Evolutionary conservation across 2,113 vertebrate species (phyloP).

Genomic region (Scopus umbretta): DNA sequence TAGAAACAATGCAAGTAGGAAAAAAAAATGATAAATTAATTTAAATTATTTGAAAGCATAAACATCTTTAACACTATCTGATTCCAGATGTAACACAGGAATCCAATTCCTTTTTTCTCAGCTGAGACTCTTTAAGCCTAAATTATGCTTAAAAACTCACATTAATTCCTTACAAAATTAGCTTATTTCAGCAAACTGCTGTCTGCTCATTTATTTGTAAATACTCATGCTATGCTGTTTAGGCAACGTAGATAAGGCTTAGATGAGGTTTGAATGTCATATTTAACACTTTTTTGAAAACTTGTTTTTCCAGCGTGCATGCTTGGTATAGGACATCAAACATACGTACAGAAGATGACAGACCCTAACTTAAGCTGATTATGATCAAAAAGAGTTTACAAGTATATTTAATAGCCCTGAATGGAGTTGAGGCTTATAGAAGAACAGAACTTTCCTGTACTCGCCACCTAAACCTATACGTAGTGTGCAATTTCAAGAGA

Average conservation of each 20-base stretch:
- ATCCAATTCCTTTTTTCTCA: not conserved
- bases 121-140: not conserved
- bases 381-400: not conserved
- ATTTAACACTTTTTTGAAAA: too few relatives aligned
- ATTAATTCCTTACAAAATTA: too few relatives aligned
- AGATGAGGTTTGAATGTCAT: too few relatives aligned
- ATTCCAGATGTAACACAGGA: not conserved
- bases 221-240: too few relatives aligned
- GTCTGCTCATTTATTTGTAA: too few relatives aligned
- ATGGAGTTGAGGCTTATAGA: not conserved
- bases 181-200: too few relatives aligned
- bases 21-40: not conserved
- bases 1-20: not conserved
- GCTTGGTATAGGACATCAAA: not conserved
- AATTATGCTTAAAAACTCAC: too few relatives aligned
- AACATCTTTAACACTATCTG: not conserved
- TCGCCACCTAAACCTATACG: not conserved
- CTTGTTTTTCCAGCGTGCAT: too few relatives aligned
- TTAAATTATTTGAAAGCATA: not conserved
- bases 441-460: not conserved
- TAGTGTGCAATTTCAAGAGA: not conserved
- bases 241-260: too few relatives aligned
- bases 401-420: not conserved
- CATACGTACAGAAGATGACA: not conserved
- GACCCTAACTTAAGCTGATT: not conserved